phyloP scores from a whole-genome alignment of 2,797 vertebrate genomes.

The Sebastolobus alascanus region DNA sequence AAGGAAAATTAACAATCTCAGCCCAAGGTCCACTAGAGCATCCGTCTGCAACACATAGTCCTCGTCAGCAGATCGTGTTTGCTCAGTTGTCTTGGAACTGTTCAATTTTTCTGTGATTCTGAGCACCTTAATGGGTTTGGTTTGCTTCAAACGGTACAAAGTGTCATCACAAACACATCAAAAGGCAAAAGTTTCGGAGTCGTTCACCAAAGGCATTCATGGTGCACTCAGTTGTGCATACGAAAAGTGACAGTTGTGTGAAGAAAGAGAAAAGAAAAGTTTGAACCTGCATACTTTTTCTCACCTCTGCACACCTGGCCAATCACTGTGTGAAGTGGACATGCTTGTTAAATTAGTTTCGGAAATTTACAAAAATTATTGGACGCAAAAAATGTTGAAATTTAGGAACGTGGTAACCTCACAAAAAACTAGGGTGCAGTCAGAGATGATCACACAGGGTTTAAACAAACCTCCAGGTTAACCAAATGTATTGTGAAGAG shows the following conservation, averaged over 20 bases:
- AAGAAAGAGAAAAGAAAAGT: not conserved
- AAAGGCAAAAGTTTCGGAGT: not conserved
- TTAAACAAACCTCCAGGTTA: conserved; percentile 1
- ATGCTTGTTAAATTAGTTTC: not conserved
- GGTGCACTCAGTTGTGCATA: not conserved
- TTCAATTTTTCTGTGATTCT: not conserved
- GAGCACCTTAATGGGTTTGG: not conserved
- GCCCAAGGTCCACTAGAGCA: not conserved
- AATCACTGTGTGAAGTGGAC: not conserved
- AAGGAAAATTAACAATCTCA: not conserved
- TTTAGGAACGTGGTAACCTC: not conserved
- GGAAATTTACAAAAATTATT: not conserved
- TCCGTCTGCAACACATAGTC: not conserved
- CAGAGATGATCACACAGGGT: not conserved
- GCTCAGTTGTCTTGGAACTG: not conserved
- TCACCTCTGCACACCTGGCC: not conserved
- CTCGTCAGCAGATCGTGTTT: not conserved
- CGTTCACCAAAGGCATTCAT: not conserved
- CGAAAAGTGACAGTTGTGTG: not conserved
- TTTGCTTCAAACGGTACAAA: not conserved
- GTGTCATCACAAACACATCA: not conserved
- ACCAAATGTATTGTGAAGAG: not conserved
- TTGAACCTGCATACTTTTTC: not conserved
- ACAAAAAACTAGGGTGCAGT: not conserved
- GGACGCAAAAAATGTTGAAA: not conserved